Percentiles rank a stretch among this genome's conserved stretches.
Conservation (phyloP, 2,113 vertebrate genomes). For the Xiphophorus couchianus region DNA sequence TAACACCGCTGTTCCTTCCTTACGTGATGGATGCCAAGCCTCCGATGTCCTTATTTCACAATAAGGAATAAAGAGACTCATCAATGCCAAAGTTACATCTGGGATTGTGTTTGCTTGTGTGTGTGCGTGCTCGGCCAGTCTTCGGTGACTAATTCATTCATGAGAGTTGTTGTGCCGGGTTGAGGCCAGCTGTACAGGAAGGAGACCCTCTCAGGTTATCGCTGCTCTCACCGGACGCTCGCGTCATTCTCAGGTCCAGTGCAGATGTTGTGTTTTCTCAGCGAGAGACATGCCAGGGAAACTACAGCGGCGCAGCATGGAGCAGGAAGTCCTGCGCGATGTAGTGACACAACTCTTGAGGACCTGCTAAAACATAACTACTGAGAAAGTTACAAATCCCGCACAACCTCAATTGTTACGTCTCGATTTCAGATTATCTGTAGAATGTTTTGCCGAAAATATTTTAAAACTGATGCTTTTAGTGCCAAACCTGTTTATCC, state of each 20-base stretch:
- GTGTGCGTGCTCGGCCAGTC: not conserved
- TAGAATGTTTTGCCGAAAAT: not conserved
- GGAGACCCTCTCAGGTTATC: constrained; percentile 70
- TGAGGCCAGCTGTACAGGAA: constrained; percentile 80
- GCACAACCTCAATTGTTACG: not conserved
- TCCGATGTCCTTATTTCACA: constrained; percentile 21
- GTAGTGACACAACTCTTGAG: constrained; percentile 9
- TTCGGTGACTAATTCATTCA: constrained; percentile 62
- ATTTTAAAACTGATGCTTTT: not conserved
- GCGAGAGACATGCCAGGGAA: constrained; percentile 6
- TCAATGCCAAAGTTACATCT: constrained; percentile 22
- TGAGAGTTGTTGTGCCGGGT: constrained; percentile 61
- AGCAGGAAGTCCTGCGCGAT: not conserved
- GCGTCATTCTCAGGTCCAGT: constrained; percentile 47
- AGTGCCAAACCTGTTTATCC: not conserved
- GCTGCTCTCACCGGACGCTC: constrained; percentile 58
- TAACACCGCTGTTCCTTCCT: constrained; percentile 63
- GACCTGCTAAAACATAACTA: not conserved
- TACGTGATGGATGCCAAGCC: constrained; percentile 29
- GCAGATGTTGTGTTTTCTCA: constrained; percentile 56
- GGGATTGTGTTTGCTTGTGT: constrained; percentile 26
- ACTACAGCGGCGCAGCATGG: not conserved
- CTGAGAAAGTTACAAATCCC: constrained; percentile 8
- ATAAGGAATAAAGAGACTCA: constrained; percentile 45
- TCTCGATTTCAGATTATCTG: not conserved